Conservation (phyloP, 2,113 vertebrate genomes). For the Ceuthmochares aereus region DNA sequence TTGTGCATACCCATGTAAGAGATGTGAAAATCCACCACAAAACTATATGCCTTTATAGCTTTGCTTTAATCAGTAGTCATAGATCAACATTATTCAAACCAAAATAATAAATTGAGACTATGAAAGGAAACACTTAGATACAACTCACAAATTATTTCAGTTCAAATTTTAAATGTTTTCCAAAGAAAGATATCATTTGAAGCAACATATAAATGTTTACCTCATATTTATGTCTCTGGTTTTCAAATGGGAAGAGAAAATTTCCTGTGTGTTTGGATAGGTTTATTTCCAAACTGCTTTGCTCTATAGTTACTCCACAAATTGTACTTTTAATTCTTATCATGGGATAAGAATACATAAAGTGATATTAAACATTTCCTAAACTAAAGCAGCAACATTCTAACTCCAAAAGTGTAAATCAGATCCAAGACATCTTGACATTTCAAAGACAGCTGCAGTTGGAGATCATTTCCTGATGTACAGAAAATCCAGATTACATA, state of each 20-base stretch:
- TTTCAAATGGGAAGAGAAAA: neutral
- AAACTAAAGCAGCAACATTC: conserved; percentile 35
- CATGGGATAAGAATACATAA: neutral
- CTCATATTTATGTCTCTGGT: neutral
- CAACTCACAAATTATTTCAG: neutral
- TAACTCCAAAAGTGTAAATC: conserved; percentile 51
- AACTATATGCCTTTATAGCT: neutral
- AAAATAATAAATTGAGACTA: neutral
- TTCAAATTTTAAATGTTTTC: neutral
- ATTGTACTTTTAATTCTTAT: conserved; percentile 7
- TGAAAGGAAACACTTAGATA: neutral
- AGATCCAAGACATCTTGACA: conserved; percentile 56
- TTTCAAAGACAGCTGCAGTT: conserved; percentile 60
- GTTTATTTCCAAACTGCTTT: neutral
- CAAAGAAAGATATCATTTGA: neutral
- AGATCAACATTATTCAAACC: neutral
- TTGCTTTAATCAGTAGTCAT: neutral
- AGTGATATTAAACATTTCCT: conserved; percentile 15
- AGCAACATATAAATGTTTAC: neutral
- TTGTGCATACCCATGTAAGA: neutral
- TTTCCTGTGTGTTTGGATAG: neutral
- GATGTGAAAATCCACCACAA: neutral
- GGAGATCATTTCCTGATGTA: conserved; percentile 44
- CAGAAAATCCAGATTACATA: conserved; percentile 63
- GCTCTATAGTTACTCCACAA: neutral